Evolutionary conservation across 2,888 invertebrate species (phyloP).

Genomic region (Colletes collaris): DNA sequence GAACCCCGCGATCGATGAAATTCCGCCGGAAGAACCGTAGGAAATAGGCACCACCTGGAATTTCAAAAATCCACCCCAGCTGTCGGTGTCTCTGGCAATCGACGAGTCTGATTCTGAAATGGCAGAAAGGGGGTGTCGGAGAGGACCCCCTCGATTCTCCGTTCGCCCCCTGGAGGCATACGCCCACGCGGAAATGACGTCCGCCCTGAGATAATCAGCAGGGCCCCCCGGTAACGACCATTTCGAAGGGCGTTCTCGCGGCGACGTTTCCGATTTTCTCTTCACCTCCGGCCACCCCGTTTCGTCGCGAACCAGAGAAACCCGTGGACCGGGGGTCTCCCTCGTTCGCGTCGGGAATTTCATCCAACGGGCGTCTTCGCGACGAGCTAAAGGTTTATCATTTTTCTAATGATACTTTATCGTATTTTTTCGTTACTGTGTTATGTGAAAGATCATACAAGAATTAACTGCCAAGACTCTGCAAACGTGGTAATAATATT

Average conservation of each 20-base stretch:
- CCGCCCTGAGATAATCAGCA: conserved; percentile 73
- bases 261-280: conserved; percentile 63
- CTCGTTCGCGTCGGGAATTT: conserved; percentile 6
- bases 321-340: background rate
- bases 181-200: conserved; percentile 82
- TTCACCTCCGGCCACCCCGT: conserved; percentile 32
- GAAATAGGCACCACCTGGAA: conserved; percentile 67
- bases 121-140: conserved; percentile 35
- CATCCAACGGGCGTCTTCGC: background rate
- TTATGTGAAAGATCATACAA: too few species aligned
- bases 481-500: too few species aligned
- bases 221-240: conserved; percentile 64
- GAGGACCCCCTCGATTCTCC: conserved; percentile 65
- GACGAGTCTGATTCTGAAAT: conserved; percentile 62
- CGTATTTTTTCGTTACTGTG: too few species aligned
- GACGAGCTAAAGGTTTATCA: background rate
- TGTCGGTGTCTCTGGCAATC: conserved; percentile 62
- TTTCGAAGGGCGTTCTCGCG: conserved; percentile 60
- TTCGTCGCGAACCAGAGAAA: conserved; percentile 1
- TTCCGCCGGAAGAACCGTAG: conserved; percentile 57
- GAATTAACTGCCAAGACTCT: too few species aligned
- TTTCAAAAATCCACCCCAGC: conserved; percentile 69
- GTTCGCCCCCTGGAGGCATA: conserved; percentile 64
- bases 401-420: too few species aligned
- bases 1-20: conserved; percentile 40